Conservation (phyloP, 2,113 vertebrate genomes). For the Cyanoramphus novaezelandiae region DNA sequence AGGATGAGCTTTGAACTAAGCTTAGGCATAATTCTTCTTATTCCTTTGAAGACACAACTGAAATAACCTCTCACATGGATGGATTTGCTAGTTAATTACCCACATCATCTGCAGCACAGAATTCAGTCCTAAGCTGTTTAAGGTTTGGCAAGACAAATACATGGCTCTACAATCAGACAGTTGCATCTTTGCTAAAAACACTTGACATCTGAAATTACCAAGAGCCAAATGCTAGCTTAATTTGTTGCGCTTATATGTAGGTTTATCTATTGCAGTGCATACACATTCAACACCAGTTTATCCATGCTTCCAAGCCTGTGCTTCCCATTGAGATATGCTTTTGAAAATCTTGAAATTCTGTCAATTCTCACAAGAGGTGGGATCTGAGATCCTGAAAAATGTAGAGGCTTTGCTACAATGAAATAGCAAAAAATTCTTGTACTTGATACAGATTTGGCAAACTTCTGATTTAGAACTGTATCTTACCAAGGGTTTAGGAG, state of each 20-base stretch:
- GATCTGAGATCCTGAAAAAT: not conserved
- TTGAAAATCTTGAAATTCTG: not conserved
- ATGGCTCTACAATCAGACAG: not conserved
- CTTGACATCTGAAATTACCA: not conserved
- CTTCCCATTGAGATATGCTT: not conserved
- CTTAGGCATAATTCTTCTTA: not conserved
- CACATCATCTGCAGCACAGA: not conserved
- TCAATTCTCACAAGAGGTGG: not conserved
- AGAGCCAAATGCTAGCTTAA: not conserved
- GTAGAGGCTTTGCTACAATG: not conserved
- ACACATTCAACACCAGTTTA: not conserved
- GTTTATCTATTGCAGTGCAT: not conserved
- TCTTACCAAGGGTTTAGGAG: not conserved
- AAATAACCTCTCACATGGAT: constrained; percentile 35
- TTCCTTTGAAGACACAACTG: constrained; percentile 28
- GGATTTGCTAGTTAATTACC: constrained; percentile 41
- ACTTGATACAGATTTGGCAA: not conserved
- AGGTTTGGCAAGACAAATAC: not conserved
- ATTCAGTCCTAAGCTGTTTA: not conserved
- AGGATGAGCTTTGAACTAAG: constrained; percentile 39
- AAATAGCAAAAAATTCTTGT: not conserved
- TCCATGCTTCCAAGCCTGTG: not conserved
- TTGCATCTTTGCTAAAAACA: not conserved
- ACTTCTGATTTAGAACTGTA: not conserved
- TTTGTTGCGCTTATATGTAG: not conserved